Base-by-base conservation (phyloP, 1,140 invertebrate genomes). In the Cardiocondyla obscurior region DNA sequence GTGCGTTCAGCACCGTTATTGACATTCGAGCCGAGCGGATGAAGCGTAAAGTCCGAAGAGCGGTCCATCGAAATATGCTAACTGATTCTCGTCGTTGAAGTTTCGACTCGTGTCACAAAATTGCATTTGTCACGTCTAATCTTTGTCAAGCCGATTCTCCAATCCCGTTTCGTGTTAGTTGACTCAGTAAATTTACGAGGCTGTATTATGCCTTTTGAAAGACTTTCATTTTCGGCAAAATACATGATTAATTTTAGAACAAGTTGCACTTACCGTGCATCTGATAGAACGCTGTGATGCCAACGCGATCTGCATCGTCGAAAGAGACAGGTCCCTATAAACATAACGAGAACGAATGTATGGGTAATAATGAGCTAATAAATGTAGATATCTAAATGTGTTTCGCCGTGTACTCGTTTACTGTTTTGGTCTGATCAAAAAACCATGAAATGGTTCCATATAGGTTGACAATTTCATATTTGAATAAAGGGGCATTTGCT, bases 261-360 rank as follows among this genome's bases (percentile, higher is more conserved):
- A 16, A 16, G 5, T 77, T 14, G 42, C 70, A 87, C 90, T 95
- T 95, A 97, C 97, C 96, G 95, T 98, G 97, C 89, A 98, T 96
- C 95, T 98, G 97, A 91, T 97, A 96, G 87, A 98, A 97, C 0
- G 97, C 96, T 1, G 97, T 96, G 85, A 97, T 96, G 57, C 97
- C 97, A 65, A 98, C 95, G 55, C 98, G 95, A 92, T 98, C 98
- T 0, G 97, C 96, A 2, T 97, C 97, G 86, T 96, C 96, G 89
- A 98, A 98, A 0, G 96, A 97, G 0, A 98, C 96, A 16, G 97
- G 97, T 16, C 98, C 98, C 97, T 98, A 92, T 85, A 94, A 93
- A 88, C 25, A 69, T 3, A 65, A 83, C 16, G 28, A 49, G 28
- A 67, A 81, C 14, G 28, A 76, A 39, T 64, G 4, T 51, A 36